Conservation (phyloP, 2,113 vertebrate species). For the Brachyistius frenatus region DNA sequence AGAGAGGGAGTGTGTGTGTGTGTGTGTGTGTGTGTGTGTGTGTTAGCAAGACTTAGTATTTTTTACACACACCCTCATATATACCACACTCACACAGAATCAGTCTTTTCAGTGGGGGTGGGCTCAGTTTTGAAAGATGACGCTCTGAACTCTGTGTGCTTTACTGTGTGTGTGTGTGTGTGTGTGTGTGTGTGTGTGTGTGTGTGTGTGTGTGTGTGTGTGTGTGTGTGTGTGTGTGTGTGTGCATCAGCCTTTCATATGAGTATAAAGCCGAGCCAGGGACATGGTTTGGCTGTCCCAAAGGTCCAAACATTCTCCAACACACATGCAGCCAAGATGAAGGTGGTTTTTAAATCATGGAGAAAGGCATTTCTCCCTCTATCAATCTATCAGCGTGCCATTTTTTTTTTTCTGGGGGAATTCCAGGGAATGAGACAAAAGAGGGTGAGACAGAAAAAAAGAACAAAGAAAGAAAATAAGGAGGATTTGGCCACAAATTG, state of each 20-base stretch:
- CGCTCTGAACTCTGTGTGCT: too few species aligned
- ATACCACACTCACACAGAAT: slow-evolving; percentile 14
- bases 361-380: slow-evolving; percentile 8
- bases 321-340: slow-evolving; percentile 14
- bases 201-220: neutral
- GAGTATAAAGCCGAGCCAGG: slow-evolving; percentile 35
- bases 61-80: neutral
- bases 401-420: neutral
- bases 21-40: neutral
- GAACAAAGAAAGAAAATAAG: neutral
- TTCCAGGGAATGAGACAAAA: slow-evolving; percentile 20
- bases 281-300: slow-evolving; percentile 42
- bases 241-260: slow-evolving; percentile 6
- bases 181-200: neutral
- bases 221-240: neutral
- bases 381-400: slow-evolving; percentile 33
- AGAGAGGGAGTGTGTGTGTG: neutral
- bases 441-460: neutral
- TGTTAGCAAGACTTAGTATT: slow-evolving; percentile 4
- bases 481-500: slow-evolving; percentile 31
- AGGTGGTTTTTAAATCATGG: neutral
- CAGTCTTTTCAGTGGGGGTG: slow-evolving; percentile 6
- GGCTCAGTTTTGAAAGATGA: too few species aligned
- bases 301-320: slow-evolving; percentile 16
- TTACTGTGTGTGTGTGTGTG: neutral